Percentiles rank a stretch among this genome's conserved stretches.
Conservation (phyloP, 2,888 invertebrate genomes). For the Lumbricus terrestris region DNA sequence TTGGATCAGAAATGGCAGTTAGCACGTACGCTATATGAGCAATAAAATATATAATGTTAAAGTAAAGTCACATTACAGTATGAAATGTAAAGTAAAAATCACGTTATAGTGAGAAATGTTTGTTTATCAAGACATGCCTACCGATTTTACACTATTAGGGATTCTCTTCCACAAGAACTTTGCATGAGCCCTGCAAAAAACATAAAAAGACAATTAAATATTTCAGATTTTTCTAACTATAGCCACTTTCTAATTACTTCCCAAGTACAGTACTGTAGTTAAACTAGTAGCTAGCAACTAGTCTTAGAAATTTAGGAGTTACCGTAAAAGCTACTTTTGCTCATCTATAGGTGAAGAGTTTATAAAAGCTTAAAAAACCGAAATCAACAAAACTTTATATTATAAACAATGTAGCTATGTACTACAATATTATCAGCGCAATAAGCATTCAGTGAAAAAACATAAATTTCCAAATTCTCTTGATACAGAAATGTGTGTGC, state of each 20-base stretch:
- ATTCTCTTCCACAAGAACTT: slow-evolving; percentile 92
- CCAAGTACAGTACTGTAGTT: no score
- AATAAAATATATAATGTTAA: no score
- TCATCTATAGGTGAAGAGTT: no score
- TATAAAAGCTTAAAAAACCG: neutral
- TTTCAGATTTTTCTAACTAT: neutral
- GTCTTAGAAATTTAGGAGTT: neutral
- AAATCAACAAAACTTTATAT: neutral
- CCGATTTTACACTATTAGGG: slow-evolving; percentile 71
- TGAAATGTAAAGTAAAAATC: neutral
- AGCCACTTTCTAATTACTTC: neutral
- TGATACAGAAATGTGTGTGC: neutral
- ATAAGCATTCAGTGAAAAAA: neutral
- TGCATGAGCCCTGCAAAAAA: slow-evolving; percentile 75
- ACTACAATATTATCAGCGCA: neutral
- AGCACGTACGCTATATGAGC: no score
- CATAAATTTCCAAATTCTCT: neutral
- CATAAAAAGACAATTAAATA: neutral
- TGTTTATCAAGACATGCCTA: slow-evolving; percentile 40
- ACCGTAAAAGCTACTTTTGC: neutral
- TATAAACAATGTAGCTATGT: neutral
- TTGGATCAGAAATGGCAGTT: no score
- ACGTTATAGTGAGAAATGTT: neutral
- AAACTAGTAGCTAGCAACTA: neutral
- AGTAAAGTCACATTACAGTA: no score